phyloP scores from a whole-genome alignment of 2,113 vertebrate genomes.

The Macquaria ambigua region DNA sequence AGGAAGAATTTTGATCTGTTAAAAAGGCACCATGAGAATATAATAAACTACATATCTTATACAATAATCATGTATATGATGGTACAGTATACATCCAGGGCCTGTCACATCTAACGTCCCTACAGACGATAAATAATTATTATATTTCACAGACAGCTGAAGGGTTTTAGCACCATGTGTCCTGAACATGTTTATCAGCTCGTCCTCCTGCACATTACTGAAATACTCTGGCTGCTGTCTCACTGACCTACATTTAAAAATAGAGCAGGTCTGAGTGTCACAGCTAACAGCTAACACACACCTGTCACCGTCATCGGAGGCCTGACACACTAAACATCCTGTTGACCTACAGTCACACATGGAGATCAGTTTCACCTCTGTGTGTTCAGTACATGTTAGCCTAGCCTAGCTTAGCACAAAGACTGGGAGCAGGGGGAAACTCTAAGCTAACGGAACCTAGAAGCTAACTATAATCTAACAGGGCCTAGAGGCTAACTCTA shows the following conservation, averaged over 20 bases:
- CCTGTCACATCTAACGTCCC: no score
- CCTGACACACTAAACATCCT: neutral
- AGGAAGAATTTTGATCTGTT: no score
- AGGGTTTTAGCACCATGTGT: neutral
- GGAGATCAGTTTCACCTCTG: neutral
- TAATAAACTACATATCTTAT: no score
- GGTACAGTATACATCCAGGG: no score
- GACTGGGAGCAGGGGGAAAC: neutral
- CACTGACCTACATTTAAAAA: constrained; percentile 57
- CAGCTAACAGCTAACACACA: constrained; percentile 11
- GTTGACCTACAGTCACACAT: neutral
- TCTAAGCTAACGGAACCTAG: neutral
- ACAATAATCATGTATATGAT: no score
- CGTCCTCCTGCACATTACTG: neutral
- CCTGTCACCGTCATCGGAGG: neutral
- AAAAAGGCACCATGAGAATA: no score
- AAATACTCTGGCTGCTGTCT: constrained; percentile 43
- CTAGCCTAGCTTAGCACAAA: constrained; percentile 15
- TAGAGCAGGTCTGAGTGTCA: constrained; percentile 8
- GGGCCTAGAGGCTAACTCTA: neutral
- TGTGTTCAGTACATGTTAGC: neutral
- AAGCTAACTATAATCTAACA: neutral
- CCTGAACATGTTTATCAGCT: constrained; percentile 8
- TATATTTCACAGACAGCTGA: neutral
- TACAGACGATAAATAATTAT: no score